Evolutionary conservation across 1,140 invertebrate genomes (phyloP).

Genomic region (Sipha flava): DNA sequence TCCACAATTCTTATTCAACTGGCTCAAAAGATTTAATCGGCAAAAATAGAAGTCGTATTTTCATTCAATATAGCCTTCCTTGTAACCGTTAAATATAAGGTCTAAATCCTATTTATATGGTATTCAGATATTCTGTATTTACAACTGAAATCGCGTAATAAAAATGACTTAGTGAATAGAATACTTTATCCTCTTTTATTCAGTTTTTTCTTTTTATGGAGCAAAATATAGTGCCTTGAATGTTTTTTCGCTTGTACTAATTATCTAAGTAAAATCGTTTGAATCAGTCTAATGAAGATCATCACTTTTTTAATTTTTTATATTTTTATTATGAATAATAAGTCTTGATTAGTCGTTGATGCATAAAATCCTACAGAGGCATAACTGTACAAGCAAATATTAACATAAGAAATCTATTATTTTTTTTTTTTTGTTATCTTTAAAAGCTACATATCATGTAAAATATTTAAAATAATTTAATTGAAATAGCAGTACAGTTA

Average conservation of each 20-base stretch:
- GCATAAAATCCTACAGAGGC: background rate
- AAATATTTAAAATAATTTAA: no score
- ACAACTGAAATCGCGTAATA: background rate
- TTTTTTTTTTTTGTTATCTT: no score
- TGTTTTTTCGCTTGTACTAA: background rate
- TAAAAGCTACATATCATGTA: no score
- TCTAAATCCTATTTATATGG: background rate
- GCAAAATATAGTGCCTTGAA: background rate
- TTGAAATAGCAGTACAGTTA: no score
- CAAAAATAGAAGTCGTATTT: background rate
- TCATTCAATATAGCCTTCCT: background rate
- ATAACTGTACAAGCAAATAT: no score
- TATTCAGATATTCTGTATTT: background rate
- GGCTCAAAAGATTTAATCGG: constrained; percentile 6
- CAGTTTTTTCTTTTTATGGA: background rate
- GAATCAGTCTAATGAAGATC: background rate
- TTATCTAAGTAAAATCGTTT: background rate
- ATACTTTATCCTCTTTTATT: background rate
- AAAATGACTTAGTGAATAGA: background rate
- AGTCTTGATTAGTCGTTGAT: background rate
- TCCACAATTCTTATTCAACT: background rate
- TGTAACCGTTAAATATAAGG: background rate
- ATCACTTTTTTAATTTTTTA: background rate
- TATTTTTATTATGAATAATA: background rate
- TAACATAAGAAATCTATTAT: no score